Base-by-base conservation (phyloP, 1,140 invertebrate genomes). In the Sinella curviseta region DNA sequence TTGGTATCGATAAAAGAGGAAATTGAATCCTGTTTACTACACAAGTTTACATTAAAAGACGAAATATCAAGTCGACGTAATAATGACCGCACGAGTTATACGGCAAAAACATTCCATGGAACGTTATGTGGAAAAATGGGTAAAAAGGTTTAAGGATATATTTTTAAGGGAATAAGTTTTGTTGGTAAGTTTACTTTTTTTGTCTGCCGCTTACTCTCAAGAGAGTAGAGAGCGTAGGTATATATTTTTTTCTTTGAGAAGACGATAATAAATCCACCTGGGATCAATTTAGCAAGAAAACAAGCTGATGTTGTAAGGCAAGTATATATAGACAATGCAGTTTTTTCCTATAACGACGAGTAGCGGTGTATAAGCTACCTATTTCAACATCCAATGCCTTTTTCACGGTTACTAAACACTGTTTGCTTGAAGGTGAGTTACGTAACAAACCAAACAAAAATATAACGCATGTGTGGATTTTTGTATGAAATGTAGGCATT, bases 201-300 rank as follows among this genome's bases (percentile, higher is more conserved):
- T 48, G 4, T 4, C 39, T 17, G 4, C 4, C 39, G 17, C 4
- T 48, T 48, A 48, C 4, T 8, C 4, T 48, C 39, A 17, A 48
- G 4, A 17, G 4, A 8, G 39, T 48, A 48, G 4, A 48, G 17
- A 8, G 17, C 17, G 39, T 17, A 8, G 39, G 4, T 48, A n/a
- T 48, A 8, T 48, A 48, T 48, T 48, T 48, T 17, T 48, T 48
- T 48, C 24, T 60, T 60, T 24, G 12, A 12, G 12, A 24, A 17
- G 55, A 60, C 55, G 55, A 3, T 60, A 60, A 60, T 60, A 60
- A 60, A 60, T 60, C 24, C 55, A n/a, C 55, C 12, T 17, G 55
- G 55, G 55, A 60, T 60, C 55, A 60, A 60, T 60, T 60, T 60
- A 60, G n/a, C n/a, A n/a, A n/a, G n/a, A n/a, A n/a, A n/a, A n/a